These are phyloP conservation scores for Hydroisotoma schaefferi DNA, from an alignment of 2,888 invertebrate genomes.

Conservation along the genomic window DNA sequence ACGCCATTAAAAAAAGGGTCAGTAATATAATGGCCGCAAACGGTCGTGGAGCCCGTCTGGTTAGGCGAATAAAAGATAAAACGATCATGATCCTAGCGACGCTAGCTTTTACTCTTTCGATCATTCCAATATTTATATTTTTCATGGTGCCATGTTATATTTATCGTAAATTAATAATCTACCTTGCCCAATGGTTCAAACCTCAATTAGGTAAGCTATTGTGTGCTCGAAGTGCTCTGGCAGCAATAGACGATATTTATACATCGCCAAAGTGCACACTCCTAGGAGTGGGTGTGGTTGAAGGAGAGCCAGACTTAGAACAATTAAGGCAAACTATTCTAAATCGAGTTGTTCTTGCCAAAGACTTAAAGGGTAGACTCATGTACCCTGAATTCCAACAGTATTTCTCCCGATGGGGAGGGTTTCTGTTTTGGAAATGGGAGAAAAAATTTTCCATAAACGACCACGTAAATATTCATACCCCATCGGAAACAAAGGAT, in stretches of 20 bases:
- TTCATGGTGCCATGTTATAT: constrained; percentile 32
- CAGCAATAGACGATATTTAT: constrained; percentile 35
- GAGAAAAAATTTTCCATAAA: constrained; percentile 35
- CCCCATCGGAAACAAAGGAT: constrained; percentile 16
- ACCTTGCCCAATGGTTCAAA: constrained; percentile 21
- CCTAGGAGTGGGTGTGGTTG: constrained; percentile 26
- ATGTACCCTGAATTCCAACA: constrained; percentile 41
- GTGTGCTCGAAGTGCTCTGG: constrained; percentile 30
- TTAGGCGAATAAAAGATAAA: constrained; percentile 28
- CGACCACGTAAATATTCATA: constrained; percentile 31
- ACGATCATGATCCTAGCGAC: constrained; percentile 21
- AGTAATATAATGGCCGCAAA: constrained; percentile 19
- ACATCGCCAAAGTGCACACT: constrained; percentile 39
- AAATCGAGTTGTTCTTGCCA: constrained; percentile 23
- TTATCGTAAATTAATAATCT: constrained; percentile 26
- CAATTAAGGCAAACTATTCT: constrained; percentile 21
- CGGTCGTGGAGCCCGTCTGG: constrained; percentile 9
- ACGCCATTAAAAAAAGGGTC: neutral
- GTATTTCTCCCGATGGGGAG: constrained; percentile 27
- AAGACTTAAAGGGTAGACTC: constrained; percentile 21
- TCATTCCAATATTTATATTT: constrained; percentile 27
- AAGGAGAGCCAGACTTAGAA: constrained; percentile 27
- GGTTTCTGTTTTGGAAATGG: constrained; percentile 39
- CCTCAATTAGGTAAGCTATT: constrained; percentile 33
- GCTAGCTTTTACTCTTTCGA: constrained; percentile 24